A percentile compares a stretch with the other conserved stretches of the same genome.
phyloP scores from a whole-genome alignment of 2,113 vertebrate genomes.

The Asarcornis scutulata region DNA sequence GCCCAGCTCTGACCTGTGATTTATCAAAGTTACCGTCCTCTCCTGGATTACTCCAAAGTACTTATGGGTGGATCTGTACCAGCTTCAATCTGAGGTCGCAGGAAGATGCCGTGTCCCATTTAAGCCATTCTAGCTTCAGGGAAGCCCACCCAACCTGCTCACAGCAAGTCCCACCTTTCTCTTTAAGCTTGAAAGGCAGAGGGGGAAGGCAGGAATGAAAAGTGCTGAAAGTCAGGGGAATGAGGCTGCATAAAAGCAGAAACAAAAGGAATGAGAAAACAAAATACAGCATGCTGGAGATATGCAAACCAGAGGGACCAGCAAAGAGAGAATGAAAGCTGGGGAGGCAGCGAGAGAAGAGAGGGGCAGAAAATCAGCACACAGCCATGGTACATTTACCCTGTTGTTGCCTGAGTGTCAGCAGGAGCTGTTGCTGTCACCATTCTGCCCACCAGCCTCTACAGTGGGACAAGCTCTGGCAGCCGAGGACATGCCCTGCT shows the following conservation, averaged over 20 bases:
- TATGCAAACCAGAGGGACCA: fast-evolving
- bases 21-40: not conserved
- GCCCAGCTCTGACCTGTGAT: not conserved
- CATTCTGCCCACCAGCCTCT: not conserved
- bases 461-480: not conserved
- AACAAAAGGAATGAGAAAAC: not conserved
- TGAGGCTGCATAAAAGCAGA: not conserved
- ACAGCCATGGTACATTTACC: not conserved
- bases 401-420: not conserved
- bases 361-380: not conserved
- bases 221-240: fast-evolving
- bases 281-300: not conserved
- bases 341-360: not conserved
- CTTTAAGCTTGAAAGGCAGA: not conserved
- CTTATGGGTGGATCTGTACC: fast-evolving
- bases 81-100: not conserved
- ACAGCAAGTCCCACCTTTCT: not conserved
- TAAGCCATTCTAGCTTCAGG: not conserved
- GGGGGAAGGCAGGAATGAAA: not conserved
- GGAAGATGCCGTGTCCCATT: not conserved
- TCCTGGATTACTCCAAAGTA: not conserved
- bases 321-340: not conserved
- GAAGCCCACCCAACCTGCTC: not conserved
- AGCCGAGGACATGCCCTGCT: not conserved
- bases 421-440: not conserved